Evolutionary conservation across 2,113 vertebrate genomes (phyloP).

Genomic region (Actenoides hombroni): DNA sequence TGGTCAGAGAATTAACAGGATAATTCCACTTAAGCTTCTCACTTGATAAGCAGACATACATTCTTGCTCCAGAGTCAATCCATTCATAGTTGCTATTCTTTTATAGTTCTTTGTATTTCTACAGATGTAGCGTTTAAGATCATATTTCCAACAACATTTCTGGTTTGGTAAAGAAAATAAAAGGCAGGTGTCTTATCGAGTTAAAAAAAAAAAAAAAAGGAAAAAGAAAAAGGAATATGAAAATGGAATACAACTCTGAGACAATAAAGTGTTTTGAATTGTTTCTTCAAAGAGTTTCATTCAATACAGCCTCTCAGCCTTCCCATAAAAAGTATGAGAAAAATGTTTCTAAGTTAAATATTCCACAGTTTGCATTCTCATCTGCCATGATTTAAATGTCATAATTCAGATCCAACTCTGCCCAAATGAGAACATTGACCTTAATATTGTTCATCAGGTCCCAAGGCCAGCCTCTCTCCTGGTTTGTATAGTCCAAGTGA

Average conservation of each 20-base stretch:
- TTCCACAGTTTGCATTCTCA: background rate
- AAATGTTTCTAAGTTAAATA: background rate
- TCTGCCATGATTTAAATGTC: background rate
- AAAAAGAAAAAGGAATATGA: background rate
- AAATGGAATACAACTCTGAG: background rate
- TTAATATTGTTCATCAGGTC: slow-evolving; percentile 4
- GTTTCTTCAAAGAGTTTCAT: background rate
- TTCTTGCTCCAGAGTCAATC: background rate
- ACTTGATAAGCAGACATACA: background rate
- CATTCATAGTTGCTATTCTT: background rate
- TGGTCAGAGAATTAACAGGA: slow-evolving; percentile 25
- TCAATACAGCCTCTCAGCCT: background rate
- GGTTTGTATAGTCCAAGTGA: background rate
- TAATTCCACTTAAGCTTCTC: slow-evolving; percentile 42
- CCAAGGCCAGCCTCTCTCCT: background rate
- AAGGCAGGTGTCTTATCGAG: background rate
- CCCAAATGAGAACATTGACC: background rate
- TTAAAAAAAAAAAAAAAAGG: background rate
- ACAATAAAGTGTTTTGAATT: background rate
- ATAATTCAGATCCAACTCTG: slow-evolving; percentile 19
- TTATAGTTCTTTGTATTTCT: background rate
- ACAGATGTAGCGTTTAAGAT: background rate
- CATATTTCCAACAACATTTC: background rate
- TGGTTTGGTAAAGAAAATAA: background rate
- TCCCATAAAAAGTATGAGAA: background rate